Base-by-base conservation (phyloP, 2,888 invertebrate species). In the Pseudococcus longispinus region DNA sequence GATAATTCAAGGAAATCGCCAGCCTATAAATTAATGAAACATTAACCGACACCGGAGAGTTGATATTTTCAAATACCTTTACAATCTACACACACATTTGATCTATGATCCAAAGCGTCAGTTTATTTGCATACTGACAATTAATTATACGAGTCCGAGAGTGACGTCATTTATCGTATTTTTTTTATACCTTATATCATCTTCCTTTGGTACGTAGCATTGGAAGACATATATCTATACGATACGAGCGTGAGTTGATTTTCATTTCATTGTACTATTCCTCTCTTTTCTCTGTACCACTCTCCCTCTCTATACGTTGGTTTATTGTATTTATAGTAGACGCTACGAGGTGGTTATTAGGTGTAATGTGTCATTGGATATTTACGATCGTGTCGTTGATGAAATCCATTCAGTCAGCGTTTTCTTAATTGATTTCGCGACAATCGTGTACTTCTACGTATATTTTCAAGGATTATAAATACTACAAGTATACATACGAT, bases 91-190 rank as follows among this genome's bases (percentile, higher is more conserved):
- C 6, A 9, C 5, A 23, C 70, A 5, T 74, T 74, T 74, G 74
- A 32, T 74, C 74, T 60, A 74, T 74, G 74, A 74, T 74, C 74
- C 4, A 32, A 29, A 74, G 74, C 74, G 74, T 74, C 74, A 74
- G 29, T 74, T 74, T 74, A 74, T 74, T 74, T 74, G 74, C 74
- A 74, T 74, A 74, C 26, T 74, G 32, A 74, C 74, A 32, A 23
- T 74, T 74, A 74, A 74, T 74, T 74, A 74, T 32, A 74, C 51
- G 18, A 1, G 51, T 51, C 74, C 23, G 8, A 18, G 32, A 26
- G 74, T 74, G 74, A 74, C 32, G 74, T 74, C 74, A 74, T 74
- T 11, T 20, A 74, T 74, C 2, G 32, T 15, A 29, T 26, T 26
- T 20, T 74, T 32, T 13, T 74, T 32, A 13, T 51, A 18, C 5